phyloP scores from a whole-genome alignment of 2,797 vertebrate genomes.

The Siniperca scherzeri region DNA sequence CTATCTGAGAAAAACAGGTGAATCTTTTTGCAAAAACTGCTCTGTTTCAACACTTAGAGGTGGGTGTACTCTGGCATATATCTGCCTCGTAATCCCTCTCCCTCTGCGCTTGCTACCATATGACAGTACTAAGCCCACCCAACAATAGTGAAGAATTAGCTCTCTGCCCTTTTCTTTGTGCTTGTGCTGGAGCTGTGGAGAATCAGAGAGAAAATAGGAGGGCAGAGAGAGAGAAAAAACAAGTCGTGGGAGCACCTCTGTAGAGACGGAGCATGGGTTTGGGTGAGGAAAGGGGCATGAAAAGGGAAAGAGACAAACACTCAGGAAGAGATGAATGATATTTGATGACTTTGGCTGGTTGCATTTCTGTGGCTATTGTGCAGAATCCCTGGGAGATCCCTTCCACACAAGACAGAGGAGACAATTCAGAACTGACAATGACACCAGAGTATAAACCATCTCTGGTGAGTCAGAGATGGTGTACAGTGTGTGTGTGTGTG shows the following conservation, averaged over 20 bases:
- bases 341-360: slow-evolving; percentile 64
- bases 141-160: slow-evolving; percentile 76
- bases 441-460: slow-evolving; percentile 56
- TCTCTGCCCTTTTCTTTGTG: slow-evolving; percentile 75
- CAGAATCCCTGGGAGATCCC: slow-evolving; percentile 57
- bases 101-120: slow-evolving; percentile 70
- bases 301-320: slow-evolving; percentile 39
- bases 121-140: slow-evolving; percentile 73
- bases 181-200: slow-evolving; percentile 58
- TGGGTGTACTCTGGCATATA: slow-evolving; percentile 47
- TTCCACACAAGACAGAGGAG: slow-evolving; percentile 55
- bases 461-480: slow-evolving; percentile 66
- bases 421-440: slow-evolving; percentile 64
- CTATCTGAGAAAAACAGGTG: neutral
- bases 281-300: slow-evolving; percentile 37
- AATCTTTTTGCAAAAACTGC: neutral
- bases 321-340: slow-evolving; percentile 49
- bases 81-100: slow-evolving; percentile 73
- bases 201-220: slow-evolving; percentile 44
- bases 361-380: slow-evolving; percentile 60
- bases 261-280: slow-evolving; percentile 26
- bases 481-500: slow-evolving; percentile 49
- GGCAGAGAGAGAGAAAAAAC: slow-evolving; percentile 37
- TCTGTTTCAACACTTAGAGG: slow-evolving; percentile 36
- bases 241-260: slow-evolving; percentile 43